Conservation (phyloP, 2,113 vertebrate genomes). For the Isurus oxyrinchus region DNA sequence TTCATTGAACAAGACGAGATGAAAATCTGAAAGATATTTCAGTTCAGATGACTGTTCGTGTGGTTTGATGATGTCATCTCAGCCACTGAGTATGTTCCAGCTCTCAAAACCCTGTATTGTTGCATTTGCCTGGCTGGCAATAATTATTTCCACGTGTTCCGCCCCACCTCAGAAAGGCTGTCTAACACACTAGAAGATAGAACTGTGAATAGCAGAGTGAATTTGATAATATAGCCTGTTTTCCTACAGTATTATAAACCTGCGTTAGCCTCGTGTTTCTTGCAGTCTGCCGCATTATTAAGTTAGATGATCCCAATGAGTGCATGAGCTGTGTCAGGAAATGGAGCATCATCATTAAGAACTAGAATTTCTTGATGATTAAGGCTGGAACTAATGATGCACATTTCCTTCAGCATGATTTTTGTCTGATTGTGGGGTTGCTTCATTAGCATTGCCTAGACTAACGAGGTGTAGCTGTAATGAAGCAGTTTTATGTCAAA, state of each 20-base stretch:
- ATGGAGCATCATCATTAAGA: slow-evolving; percentile 79
- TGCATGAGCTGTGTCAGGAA: slow-evolving; percentile 71
- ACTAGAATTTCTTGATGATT: slow-evolving; percentile 98
- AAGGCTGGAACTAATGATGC: slow-evolving; percentile 98
- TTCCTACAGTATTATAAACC: not conserved
- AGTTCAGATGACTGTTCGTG: not conserved
- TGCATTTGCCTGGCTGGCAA: not conserved
- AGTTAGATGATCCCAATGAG: slow-evolving; percentile 70
- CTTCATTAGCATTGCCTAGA: slow-evolving; percentile 99
- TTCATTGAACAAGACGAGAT: not conserved
- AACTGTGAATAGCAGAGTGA: not conserved
- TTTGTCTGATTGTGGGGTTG: slow-evolving; percentile 98
- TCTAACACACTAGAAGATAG: not conserved
- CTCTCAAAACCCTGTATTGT: not conserved
- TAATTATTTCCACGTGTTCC: not conserved
- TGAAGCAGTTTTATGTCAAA: slow-evolving; percentile 99
- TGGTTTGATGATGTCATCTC: not conserved
- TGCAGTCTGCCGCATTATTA: slow-evolving; percentile 72
- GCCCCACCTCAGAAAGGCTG: not conserved
- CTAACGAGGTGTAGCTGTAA: slow-evolving; percentile 99
- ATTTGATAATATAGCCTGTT: not conserved
- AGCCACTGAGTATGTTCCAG: not conserved
- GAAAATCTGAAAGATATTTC: not conserved
- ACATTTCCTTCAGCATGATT: slow-evolving; percentile 98
- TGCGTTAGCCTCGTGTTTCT: slow-evolving; percentile 49